Evolutionary conservation across 1,140 invertebrate species (phyloP), one percentile per base, ranked within the genome.

Genomic region (Stenopsyche tienmushanensis): DNA sequence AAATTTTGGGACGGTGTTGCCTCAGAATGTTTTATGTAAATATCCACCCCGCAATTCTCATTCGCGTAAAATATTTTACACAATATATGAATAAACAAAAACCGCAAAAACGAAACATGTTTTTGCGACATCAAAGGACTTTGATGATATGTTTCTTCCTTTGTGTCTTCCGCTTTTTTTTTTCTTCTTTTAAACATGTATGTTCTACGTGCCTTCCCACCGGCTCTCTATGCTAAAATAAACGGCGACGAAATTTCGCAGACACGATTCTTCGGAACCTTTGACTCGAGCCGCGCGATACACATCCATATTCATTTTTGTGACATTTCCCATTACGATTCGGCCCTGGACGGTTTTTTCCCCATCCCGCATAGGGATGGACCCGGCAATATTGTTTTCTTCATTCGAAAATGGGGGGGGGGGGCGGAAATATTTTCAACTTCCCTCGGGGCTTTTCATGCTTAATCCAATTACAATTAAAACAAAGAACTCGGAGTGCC

Each of bases 381-480:
- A 23, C 57, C 50, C 47, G 50, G 50, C 58, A 62, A 66, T 66
- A 66, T 66, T 66, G 58, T 62, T 66, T 62, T 66, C 65, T 66
- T 66, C 65, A 18, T 17, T 24, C 49, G 25, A 29, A 47, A 26
- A 49, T 17, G 49, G 21, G 25, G n/a, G 18, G 15, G 29, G 25
- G 21, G 18, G 10, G 13, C 8, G 57, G 57, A 41, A 60, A 60
- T 60, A 65, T 57, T 65, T 65, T 58, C 63, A 65, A 25, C 50
- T 44, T 29, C 49, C 58, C 57, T 50, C 24, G 52, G 45, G 60
- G 60, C 66, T 58, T 67, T 64, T 64, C 60, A 58, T 58, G 54
- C 66, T 59, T 67, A 67, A 67, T 67, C 60, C 60, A 67, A 67
- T 67, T 67, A 67, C 60, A 67, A 67, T 67, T 67, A 67, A 67